Conservation (phyloP, 2,113 vertebrate species). For the Stegastes partitus region DNA sequence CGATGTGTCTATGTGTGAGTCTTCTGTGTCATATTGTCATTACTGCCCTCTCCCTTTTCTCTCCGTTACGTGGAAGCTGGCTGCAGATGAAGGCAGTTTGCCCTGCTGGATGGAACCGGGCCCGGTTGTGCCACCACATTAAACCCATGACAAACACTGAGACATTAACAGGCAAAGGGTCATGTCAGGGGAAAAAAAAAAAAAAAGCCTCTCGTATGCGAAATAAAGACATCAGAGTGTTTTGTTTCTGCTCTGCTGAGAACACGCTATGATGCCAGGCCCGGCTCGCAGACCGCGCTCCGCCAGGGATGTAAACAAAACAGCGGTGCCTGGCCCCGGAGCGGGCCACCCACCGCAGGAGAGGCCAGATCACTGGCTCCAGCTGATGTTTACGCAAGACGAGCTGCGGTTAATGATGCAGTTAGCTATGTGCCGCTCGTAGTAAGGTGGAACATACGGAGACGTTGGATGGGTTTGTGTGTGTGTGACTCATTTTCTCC, state of each 20-base stretch:
- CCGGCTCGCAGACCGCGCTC: constrained; percentile 43
- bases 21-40: constrained; percentile 38
- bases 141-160: constrained; percentile 48
- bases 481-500: constrained; percentile 25
- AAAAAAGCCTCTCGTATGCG: constrained; percentile 25
- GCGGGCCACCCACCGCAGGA: constrained; percentile 49
- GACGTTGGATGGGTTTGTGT: constrained; percentile 8
- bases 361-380: constrained; percentile 34
- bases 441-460: not conserved
- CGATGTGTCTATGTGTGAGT: constrained; percentile 32
- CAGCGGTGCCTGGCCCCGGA: constrained; percentile 14
- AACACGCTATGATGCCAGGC: constrained; percentile 43
- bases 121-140: constrained; percentile 42
- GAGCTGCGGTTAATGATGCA: constrained; percentile 28
- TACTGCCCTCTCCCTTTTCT: constrained; percentile 21
- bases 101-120: constrained; percentile 3
- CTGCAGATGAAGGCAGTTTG: constrained; percentile 52
- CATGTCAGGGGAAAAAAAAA: no score
- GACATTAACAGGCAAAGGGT: constrained; percentile 42
- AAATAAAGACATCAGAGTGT: constrained; percentile 52
- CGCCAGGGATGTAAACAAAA: constrained; percentile 64
- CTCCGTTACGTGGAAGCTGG: constrained; percentile 39
- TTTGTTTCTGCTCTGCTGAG: constrained; percentile 36
- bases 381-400: constrained; percentile 38
- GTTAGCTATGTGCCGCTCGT: not conserved